Evolutionary conservation across 2,113 vertebrate genomes (phyloP).

Genomic region (Megaleporinus macrocephalus): DNA sequence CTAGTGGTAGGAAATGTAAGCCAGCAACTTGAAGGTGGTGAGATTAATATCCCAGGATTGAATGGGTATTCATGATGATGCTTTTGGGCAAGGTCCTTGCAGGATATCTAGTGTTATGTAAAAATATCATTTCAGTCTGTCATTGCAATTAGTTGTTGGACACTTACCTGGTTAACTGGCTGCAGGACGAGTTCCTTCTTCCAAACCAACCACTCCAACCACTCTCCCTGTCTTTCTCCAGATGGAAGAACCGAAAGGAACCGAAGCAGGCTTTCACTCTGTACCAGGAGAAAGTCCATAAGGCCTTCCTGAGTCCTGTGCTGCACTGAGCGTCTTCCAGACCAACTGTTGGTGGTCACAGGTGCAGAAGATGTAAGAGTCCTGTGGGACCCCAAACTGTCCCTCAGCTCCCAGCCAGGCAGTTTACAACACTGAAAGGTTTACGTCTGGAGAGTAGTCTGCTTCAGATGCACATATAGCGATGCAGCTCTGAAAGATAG

Average conservation of each 20-base stretch:
- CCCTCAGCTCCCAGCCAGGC: slow-evolving; percentile 6
- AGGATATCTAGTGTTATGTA: too few relatives aligned
- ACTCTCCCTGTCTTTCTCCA: slow-evolving; percentile 16
- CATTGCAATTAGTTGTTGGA: too few relatives aligned
- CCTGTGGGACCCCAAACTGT: neutral
- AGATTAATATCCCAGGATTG: too few relatives aligned
- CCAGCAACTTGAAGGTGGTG: too few relatives aligned
- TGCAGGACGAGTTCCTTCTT: too few relatives aligned
- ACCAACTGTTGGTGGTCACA: neutral
- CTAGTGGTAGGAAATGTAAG: too few relatives aligned
- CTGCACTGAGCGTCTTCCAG: neutral
- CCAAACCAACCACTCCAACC: neutral
- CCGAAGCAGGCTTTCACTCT: slow-evolving; percentile 19
- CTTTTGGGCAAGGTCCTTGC: too few relatives aligned
- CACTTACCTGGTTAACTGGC: too few relatives aligned
- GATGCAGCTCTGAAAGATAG: neutral
- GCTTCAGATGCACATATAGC: neutral
- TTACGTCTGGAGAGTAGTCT: neutral
- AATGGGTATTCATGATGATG: too few relatives aligned
- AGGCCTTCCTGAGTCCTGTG: slow-evolving; percentile 36
- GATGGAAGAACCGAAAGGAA: slow-evolving; percentile 37
- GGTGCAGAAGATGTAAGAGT: neutral
- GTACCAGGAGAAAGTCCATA: slow-evolving; percentile 45
- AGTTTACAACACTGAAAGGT: slow-evolving; percentile 9
- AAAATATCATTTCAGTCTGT: too few relatives aligned